Evolutionary conservation across 2,888 invertebrate species (phyloP).

Genomic region (Cheilosia urbana): DNA sequence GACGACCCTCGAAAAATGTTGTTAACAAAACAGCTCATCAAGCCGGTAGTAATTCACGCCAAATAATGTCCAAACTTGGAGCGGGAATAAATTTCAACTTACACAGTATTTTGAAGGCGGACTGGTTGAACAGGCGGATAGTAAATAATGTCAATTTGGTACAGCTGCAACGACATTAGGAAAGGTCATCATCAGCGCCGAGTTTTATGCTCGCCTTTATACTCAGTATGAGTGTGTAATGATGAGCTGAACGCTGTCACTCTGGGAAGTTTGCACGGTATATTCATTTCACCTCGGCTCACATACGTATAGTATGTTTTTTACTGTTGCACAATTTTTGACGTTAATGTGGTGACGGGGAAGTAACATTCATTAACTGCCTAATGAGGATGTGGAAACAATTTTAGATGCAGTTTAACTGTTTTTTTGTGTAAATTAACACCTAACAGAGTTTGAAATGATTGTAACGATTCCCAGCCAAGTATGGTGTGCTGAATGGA

Average conservation of each 20-base stretch:
- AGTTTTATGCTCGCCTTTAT: conserved; percentile 37
- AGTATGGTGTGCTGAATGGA: conserved; percentile 12
- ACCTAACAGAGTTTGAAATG: conserved; percentile 19
- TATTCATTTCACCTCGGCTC: conserved; percentile 24
- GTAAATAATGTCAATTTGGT: conserved; percentile 63
- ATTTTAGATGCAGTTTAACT: conserved; percentile 7
- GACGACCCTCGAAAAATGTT: conserved; percentile 15
- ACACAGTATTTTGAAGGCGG: conserved; percentile 41
- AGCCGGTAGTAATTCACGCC: conserved; percentile 62
- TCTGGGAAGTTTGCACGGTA: conserved; percentile 6
- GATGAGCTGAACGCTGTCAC: conserved; percentile 6
- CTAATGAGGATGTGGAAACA: conserved; percentile 10
- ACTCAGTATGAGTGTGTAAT: conserved; percentile 23
- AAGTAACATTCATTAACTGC: conserved; percentile 7
- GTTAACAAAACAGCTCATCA: not conserved
- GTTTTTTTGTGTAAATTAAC: conserved; percentile 14
- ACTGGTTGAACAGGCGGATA: conserved; percentile 28
- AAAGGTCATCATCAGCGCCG: conserved; percentile 45
- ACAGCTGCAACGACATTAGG: conserved; percentile 45
- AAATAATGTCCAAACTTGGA: conserved; percentile 35
- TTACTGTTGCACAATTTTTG: conserved; percentile 1
- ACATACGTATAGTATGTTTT: not conserved
- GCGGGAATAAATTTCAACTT: conserved; percentile 60
- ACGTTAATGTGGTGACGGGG: conserved; percentile 10
- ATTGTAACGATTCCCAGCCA: conserved; percentile 1